Conservation (phyloP, 2,113 vertebrate species). For the Fulmarus glacialis region DNA sequence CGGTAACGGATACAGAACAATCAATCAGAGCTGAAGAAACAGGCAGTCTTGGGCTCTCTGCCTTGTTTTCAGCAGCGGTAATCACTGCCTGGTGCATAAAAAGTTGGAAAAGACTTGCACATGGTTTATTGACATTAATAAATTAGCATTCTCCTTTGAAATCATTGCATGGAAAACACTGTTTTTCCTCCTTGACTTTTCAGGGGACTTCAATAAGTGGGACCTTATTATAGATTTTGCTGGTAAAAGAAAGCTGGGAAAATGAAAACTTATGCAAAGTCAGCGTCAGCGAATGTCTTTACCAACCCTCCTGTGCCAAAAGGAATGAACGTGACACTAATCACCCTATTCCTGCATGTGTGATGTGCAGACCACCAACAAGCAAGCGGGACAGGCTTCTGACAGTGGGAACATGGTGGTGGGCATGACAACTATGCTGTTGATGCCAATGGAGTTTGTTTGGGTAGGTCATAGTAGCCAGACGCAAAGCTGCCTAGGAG, state of each 20-base stretch:
- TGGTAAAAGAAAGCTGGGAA: not conserved
- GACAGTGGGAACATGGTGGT: not conserved
- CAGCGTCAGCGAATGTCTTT: not conserved
- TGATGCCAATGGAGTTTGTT: not conserved
- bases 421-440: rapidly evolving
- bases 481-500: not conserved
- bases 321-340: rapidly evolving
- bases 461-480: not conserved
- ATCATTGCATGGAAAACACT: not conserved
- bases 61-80: not conserved
- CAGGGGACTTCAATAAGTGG: not conserved
- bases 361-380: not conserved
- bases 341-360: not conserved
- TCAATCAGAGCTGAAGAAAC: not conserved
- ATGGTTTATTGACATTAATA: not conserved
- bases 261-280: not conserved
- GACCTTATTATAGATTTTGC: not conserved
- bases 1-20: not conserved
- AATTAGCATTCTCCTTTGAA: not conserved
- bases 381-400: not conserved
- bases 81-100: not conserved
- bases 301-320: not conserved
- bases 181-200: not conserved
- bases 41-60: not conserved
- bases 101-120: not conserved